Evolutionary conservation across 2,797 vertebrate genomes (phyloP).

Genomic region (Enteromius afrohamiltoni): DNA sequence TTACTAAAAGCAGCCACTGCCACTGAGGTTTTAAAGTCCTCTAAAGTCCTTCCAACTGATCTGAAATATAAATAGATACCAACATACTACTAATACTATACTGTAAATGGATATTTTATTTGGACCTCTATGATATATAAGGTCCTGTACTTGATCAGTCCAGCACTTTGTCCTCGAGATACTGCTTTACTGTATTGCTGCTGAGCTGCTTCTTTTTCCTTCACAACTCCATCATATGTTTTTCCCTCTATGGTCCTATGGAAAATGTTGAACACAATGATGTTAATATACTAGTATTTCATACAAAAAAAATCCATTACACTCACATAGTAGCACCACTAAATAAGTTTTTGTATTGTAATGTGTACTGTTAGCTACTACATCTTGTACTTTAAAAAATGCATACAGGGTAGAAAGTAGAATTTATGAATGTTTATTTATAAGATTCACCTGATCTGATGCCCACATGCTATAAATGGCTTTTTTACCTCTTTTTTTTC

Average conservation of each 20-base stretch:
- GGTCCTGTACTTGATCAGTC: constrained; percentile 80
- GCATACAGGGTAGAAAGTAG: background rate
- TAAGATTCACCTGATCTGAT: background rate
- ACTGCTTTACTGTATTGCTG: constrained; percentile 78
- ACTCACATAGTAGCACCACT: background rate
- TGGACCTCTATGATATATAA: background rate
- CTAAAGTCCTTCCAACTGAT: constrained; percentile 77
- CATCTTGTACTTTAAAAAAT: background rate
- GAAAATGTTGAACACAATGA: background rate
- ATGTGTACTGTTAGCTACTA: background rate
- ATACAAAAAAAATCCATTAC: background rate
- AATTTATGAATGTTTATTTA: background rate
- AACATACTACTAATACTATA: background rate
- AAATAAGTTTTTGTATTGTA: background rate
- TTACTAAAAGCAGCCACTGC: no score
- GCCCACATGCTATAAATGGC: background rate
- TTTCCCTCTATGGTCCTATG: constrained; percentile 83
- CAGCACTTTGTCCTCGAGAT: constrained; percentile 81
- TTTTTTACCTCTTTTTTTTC: background rate
- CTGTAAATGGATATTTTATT: background rate
- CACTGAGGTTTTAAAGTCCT: no score
- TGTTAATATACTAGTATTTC: background rate
- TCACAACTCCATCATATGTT: constrained; percentile 84
- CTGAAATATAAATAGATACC: constrained; percentile 54
- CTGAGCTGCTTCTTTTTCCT: constrained; percentile 81